Evolutionary conservation across 2,888 invertebrate genomes (phyloP).

Genomic region (Agrochola litura): DNA sequence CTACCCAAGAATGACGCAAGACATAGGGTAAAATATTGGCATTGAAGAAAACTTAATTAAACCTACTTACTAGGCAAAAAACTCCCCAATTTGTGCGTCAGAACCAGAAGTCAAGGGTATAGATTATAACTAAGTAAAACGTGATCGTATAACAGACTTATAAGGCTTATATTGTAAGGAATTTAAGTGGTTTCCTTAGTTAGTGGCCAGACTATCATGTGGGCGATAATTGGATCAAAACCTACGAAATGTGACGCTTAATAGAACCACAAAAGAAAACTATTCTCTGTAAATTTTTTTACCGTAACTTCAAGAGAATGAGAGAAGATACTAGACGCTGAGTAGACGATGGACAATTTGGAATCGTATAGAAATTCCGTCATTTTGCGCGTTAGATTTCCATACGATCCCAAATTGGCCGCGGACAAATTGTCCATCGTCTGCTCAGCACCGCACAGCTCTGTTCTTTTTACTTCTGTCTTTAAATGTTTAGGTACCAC

Average conservation of each 20-base stretch:
- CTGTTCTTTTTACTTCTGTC: no score
- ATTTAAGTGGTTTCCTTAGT: slow-evolving; percentile 63
- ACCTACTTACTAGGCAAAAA: background rate
- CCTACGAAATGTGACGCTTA: slow-evolving; percentile 1
- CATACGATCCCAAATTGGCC: no score
- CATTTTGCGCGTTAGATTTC: no score
- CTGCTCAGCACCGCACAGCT: no score
- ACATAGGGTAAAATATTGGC: background rate
- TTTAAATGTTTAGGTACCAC: no score
- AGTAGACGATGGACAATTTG: no score
- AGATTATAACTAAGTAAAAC: slow-evolving; percentile 38
- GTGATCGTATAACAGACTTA: slow-evolving; percentile 58
- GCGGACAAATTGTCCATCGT: no score
- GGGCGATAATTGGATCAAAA: slow-evolving; percentile 38
- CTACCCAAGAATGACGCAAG: background rate
- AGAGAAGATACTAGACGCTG: background rate
- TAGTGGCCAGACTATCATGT: slow-evolving; percentile 13
- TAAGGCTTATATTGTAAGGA: slow-evolving; percentile 51
- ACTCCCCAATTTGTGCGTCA: slow-evolving; percentile 15
- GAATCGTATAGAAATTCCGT: no score
- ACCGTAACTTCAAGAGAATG: background rate
- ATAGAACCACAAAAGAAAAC: background rate
- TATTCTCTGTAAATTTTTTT: background rate
- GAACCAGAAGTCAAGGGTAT: slow-evolving; percentile 44
- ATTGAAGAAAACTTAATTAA: slow-evolving; percentile 10